Percentiles rank a stretch among this genome's conserved stretches.
phyloP scores from a whole-genome alignment of 2,888 invertebrate genomes.

The Liopterus haemorrhoidalis region DNA sequence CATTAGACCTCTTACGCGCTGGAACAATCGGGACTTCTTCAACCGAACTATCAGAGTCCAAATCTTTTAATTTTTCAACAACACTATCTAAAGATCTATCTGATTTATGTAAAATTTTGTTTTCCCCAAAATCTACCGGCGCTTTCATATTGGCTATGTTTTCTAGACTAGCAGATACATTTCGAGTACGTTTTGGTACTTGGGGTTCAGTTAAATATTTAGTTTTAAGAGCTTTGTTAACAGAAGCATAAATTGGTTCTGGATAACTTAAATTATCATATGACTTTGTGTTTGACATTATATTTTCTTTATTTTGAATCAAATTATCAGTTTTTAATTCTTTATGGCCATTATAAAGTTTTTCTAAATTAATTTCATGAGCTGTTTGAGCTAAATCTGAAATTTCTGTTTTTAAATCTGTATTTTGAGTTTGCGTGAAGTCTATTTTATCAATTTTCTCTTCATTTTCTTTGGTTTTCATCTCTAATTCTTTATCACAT shows the following conservation, averaged over 20 bases:
- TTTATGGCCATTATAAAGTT: slow-evolving; percentile 1
- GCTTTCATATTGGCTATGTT: slow-evolving; percentile 18
- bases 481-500: neutral
- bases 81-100: no score
- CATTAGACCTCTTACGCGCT: slow-evolving; percentile 8
- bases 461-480: slow-evolving; percentile 16
- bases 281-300: no score
- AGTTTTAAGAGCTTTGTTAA: slow-evolving; percentile 30
- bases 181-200: slow-evolving; percentile 32
- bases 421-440: neutral
- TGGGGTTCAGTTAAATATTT: slow-evolving; percentile 31
- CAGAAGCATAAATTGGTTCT: slow-evolving; percentile 35
- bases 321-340: neutral
- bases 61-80: neutral
- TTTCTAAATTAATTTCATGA: no score
- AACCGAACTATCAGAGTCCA: slow-evolving; percentile 12
- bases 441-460: neutral
- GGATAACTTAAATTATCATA: slow-evolving; percentile 11
- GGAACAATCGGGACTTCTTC: slow-evolving; percentile 13
- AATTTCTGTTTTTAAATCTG: slow-evolving; percentile 12
- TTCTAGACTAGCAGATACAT: slow-evolving; percentile 13
- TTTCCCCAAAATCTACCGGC: no score
- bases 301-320: neutral
- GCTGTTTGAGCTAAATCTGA: no score
- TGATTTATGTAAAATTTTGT: no score